A percentile compares a stretch with the other conserved stretches of the same genome.
Conservation (phyloP, 1,140 invertebrate species). For the Stegodyphus dumicola region DNA sequence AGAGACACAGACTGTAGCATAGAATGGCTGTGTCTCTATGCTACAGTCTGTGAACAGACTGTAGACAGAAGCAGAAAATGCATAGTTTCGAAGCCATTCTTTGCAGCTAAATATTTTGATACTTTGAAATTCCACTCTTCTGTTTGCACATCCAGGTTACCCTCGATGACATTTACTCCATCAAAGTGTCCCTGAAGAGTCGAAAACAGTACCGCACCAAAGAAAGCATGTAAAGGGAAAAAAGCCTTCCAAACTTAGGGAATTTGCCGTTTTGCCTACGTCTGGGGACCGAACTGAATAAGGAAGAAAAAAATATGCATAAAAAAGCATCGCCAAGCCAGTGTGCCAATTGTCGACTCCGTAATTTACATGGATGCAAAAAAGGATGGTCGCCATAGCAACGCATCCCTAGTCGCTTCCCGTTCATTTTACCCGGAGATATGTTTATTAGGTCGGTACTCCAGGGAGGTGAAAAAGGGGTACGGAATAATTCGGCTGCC, state of each 20-base stretch:
- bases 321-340: background rate
- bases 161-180: too few species aligned
- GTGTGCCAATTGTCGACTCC: conserved; percentile 54
- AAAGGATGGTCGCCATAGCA: conserved; percentile 40
- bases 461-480: conserved; percentile 53
- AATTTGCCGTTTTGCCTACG: conserved; percentile 19
- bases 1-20: too few species aligned
- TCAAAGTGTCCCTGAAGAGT: too few species aligned
- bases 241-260: background rate
- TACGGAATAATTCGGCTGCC: conserved; percentile 37
- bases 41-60: too few species aligned
- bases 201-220: background rate
- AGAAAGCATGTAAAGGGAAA: background rate
- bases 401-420: conserved; percentile 47
- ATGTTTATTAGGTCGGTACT: conserved; percentile 59
- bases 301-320: conserved; percentile 26
- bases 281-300: conserved; percentile 17
- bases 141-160: too few species aligned
- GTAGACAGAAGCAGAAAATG: too few species aligned
- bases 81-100: too few species aligned
- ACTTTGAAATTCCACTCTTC: too few species aligned
- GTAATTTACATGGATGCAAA: conserved; percentile 60
- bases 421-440: conserved; percentile 53
- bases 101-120: too few species aligned
- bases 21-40: too few species aligned